Evolutionary conservation across 2,113 vertebrate genomes (phyloP), one percentile per base, ranked within the genome.

Genomic region (Progne subis): DNA sequence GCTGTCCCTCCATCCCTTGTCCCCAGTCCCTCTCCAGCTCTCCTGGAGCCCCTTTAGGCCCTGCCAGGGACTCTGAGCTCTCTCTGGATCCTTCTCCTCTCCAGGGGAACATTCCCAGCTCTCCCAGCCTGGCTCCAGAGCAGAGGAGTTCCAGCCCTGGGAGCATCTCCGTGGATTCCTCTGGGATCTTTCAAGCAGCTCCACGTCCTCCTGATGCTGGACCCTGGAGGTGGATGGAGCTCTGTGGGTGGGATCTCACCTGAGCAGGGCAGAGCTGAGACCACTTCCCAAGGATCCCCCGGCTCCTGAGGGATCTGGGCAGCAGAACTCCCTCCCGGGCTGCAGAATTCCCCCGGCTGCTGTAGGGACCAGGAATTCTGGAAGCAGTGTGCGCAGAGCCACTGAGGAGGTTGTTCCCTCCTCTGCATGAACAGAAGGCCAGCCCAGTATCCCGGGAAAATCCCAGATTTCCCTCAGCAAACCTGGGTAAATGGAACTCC

Each of bases 151-250:
- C 69, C 59, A 64, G 21, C 43, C n/a, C 24, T 43, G 0, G 69
- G 28, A 69, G 8, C 12, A 78, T 0, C 29, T 79, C 56, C 3
- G 0, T 20, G 65, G 17, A 6, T 29, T 76, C 44, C 13, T 29
- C 52, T 59, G 71, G 44, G 14, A 8, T 17, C 5, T 3, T 8
- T 39, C 2, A 0, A 19, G 29, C 29, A 63, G 41, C 19, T 56
- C 41, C 56, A 29, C 1, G 0, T 41, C 24, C 29, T n/a, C 20
- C 23, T 47, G 15, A 0, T 55, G 18, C 1, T 28, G 29, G 6
- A 6, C 0, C 9, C 55, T 19, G 18, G 64, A 28, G 23, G 6
- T 19, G 64, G 34, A 11, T 6, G 39, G 10, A 87, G 49, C 75
- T 39, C 21, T 18, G 17, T 21, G 18, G 46, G 19, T 61, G 25